phyloP scores from a whole-genome alignment of 1,140 invertebrate genomes.

The Platyscapa corneri region DNA sequence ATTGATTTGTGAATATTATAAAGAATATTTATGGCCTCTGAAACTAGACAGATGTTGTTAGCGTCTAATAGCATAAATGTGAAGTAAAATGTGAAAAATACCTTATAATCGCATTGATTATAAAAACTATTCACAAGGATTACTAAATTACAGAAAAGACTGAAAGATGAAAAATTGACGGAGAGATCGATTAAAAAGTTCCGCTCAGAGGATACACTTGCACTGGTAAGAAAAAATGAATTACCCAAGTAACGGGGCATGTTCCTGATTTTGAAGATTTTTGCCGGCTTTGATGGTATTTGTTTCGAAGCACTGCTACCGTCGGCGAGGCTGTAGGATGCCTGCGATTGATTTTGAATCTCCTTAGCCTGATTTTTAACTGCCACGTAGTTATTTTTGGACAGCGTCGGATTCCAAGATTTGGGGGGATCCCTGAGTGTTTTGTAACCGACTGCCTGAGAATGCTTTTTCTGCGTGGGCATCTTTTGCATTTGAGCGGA shows the following conservation, averaged over 20 bases:
- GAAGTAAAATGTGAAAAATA: too few relatives aligned
- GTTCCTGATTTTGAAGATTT: slow-evolving; percentile 78
- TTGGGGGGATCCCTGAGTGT: slow-evolving; percentile 77
- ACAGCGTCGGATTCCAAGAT: slow-evolving; percentile 77
- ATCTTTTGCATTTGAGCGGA: slow-evolving; percentile 20
- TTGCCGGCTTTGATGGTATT: slow-evolving; percentile 73
- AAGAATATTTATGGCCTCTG: too few relatives aligned
- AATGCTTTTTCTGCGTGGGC: slow-evolving; percentile 61
- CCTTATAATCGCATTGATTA: too few relatives aligned
- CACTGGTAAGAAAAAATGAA: background rate
- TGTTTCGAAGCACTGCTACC: slow-evolving; percentile 59
- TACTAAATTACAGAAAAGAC: too few relatives aligned
- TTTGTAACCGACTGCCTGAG: slow-evolving; percentile 73
- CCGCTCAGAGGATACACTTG: too few relatives aligned
- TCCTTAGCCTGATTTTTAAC: slow-evolving; percentile 71
- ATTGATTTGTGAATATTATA: too few relatives aligned
- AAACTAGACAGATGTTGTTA: too few relatives aligned
- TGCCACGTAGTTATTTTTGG: slow-evolving; percentile 73
- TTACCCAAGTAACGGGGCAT: slow-evolving; percentile 76
- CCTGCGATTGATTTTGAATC: slow-evolving; percentile 58
- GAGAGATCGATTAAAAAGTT: too few relatives aligned
- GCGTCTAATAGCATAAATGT: too few relatives aligned
- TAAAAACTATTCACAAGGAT: too few relatives aligned
- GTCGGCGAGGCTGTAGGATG: slow-evolving; percentile 49
- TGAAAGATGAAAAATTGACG: too few relatives aligned